Base-by-base conservation (phyloP, 2,113 vertebrate species). In the Coturnix japonica region DNA sequence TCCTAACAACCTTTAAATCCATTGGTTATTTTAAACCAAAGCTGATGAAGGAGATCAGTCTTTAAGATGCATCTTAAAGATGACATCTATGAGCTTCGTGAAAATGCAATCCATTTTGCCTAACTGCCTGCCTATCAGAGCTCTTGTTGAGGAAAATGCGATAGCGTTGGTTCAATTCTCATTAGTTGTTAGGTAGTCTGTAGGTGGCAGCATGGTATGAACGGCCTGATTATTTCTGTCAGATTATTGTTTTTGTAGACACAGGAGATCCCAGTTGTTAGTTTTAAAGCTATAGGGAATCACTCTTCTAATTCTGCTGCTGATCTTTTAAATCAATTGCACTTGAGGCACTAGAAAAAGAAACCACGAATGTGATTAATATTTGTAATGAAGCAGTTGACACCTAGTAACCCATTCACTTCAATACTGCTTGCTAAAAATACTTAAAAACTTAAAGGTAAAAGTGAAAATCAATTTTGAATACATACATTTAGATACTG, bases 141-240 rank as follows among this genome's bases (percentile, higher is more conserved):
- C 16, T 65, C 26, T 84, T 44, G 11, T 44, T 75, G 81, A 81
- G 47, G 53, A 60, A 54, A 65, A 19, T 2, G n/a, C 8, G n/a
- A 21, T 31, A 17, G 66, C 35, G 70, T 69, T 66, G 76, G 63
- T 61, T 89, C 61, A 81, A 49, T 63, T 26, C 44, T 91, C 70
- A 18, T 43, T 81, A 91, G 39, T 39, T 75, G 21, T 9, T 21
- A 56, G 54, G 53, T 79, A 43, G 90, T 87, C 89, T 93, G 84
- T 93, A 96, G 94, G 87, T 96, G 84, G 93, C 95, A 96, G 94
- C 91, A 87, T 44, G 53, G 21, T 57, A 61, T 69, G 93, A 87
- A 72, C 61, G 81, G 59, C 63, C 78, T 49, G 47, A 61, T 78
- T 54, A 41, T 54, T 86, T 67, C 61, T 87, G 66, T 67, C 70